Conservation (phyloP, 2,888 invertebrate species). For the Brenthis daphne region DNA sequence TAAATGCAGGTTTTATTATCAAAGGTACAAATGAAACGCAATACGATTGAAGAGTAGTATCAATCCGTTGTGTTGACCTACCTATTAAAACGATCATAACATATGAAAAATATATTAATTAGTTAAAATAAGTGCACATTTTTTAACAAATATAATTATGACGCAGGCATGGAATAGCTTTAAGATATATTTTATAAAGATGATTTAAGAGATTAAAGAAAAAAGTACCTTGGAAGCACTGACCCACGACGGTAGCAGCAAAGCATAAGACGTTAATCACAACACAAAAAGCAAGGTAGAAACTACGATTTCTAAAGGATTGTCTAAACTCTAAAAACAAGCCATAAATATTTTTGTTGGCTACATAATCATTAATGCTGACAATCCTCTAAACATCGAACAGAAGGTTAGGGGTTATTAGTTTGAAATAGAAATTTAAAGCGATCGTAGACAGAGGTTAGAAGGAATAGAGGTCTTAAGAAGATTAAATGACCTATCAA, state of each 20-base stretch:
- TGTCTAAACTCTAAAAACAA: conserved; percentile 47
- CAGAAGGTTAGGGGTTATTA: conserved; percentile 55
- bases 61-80: not conserved
- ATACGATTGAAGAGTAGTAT: conserved; percentile 1
- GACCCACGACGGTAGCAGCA: conserved; percentile 75
- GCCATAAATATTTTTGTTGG: conserved; percentile 38
- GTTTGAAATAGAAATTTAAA: conserved; percentile 47
- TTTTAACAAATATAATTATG: conserved; percentile 45
- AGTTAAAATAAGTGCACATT: conserved; percentile 26
- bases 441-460: conserved; percentile 30
- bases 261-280: conserved; percentile 77
- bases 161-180: conserved; percentile 66
- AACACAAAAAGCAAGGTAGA: conserved; percentile 70
- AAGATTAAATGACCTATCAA: conserved; percentile 21
- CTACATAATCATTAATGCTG: conserved; percentile 36
- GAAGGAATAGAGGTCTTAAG: conserved; percentile 20
- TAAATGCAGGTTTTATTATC: not conserved
- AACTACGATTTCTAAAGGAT: conserved; percentile 53
- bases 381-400: conserved; percentile 58
- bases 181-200: conserved; percentile 47
- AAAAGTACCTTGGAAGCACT: conserved; percentile 77
- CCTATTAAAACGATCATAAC: conserved; percentile 19
- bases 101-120: conserved; percentile 20
- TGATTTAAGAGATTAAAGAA: conserved; percentile 57
- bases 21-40: not conserved